Percentiles rank a stretch among this genome's conserved stretches.
These are phyloP conservation scores for Cordylochernes scorpioides DNA, from an alignment of 2,888 invertebrate species.

Conservation along the genomic window DNA sequence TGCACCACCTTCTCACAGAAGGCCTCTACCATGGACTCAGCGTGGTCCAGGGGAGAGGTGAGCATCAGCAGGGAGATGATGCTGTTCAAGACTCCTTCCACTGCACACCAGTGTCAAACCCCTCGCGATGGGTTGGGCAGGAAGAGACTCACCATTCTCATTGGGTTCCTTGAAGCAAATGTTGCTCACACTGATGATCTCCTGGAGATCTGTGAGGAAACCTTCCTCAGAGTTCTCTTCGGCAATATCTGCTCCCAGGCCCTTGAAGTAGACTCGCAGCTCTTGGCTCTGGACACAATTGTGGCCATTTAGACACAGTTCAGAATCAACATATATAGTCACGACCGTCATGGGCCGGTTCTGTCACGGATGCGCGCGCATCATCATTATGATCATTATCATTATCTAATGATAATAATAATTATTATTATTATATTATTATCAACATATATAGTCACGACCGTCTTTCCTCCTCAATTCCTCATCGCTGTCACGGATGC, in stretches of 20 bases:
- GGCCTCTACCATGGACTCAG: constrained; percentile 59
- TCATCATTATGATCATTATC: too few species aligned
- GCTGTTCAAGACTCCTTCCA: constrained; percentile 78
- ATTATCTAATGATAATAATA: too few species aligned
- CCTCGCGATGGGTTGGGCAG: too few species aligned
- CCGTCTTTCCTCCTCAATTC: too few species aligned
- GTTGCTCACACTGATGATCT: constrained; percentile 71
- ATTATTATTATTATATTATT: too few species aligned
- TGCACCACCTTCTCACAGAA: constrained; percentile 77
- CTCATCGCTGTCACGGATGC: too few species aligned
- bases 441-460: too few species aligned
- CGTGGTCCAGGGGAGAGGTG: constrained; percentile 59
- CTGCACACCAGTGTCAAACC: too few species aligned
- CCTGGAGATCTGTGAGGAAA: constrained; percentile 70
- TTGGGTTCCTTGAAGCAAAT: constrained; percentile 64
- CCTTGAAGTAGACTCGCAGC: constrained; percentile 61
- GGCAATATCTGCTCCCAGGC: constrained; percentile 74
- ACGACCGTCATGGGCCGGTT: too few species aligned
- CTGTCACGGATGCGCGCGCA: too few species aligned
- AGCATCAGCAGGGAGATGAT: constrained; percentile 81
- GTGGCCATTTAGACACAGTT: too few species aligned
- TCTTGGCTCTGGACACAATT: constrained; percentile 35
- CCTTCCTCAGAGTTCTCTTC: constrained; percentile 68
- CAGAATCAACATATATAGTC: too few species aligned
- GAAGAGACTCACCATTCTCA: constrained; percentile 28